Conservation (phyloP, 2,888 invertebrate genomes). For the Pilophorus perplexus region DNA sequence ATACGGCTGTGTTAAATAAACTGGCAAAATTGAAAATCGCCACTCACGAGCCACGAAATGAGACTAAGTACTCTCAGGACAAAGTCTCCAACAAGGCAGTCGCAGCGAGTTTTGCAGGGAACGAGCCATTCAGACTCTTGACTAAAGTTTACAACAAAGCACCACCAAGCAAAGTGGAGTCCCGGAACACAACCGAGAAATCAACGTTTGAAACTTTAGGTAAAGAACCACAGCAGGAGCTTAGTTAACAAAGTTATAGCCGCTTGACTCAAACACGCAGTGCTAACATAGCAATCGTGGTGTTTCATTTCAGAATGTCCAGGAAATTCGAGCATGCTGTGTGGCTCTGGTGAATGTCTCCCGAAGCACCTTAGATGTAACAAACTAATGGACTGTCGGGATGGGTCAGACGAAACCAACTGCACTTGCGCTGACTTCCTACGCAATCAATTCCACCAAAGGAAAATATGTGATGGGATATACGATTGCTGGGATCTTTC, state of each 20-base stretch:
- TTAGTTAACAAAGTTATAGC: neutral
- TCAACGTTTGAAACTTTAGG: slow-evolving; percentile 22
- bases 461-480: slow-evolving; percentile 76
- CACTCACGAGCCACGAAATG: slow-evolving; percentile 5
- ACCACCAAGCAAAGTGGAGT: slow-evolving; percentile 49
- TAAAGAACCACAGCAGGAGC: too few relatives aligned
- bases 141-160: slow-evolving; percentile 65
- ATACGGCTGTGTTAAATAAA: slow-evolving; percentile 41
- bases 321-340: slow-evolving; percentile 54
- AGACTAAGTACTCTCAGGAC: slow-evolving; percentile 13
- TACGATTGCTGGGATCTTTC: slow-evolving; percentile 78
- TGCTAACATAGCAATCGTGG: too few relatives aligned
- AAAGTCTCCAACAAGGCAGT: slow-evolving; percentile 45
- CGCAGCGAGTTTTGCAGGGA: slow-evolving; percentile 39
- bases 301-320: slow-evolving; percentile 45
- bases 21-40: slow-evolving; percentile 42
- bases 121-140: slow-evolving; percentile 60
- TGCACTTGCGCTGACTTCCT: slow-evolving; percentile 76
- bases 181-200: slow-evolving; percentile 22
- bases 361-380: slow-evolving; percentile 67
- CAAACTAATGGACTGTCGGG: slow-evolving; percentile 66
- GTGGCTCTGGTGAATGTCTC: slow-evolving; percentile 64
- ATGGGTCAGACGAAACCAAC: slow-evolving; percentile 68
- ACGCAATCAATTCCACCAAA: slow-evolving; percentile 64
- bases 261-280: too few relatives aligned